Percentiles rank a stretch among this genome's conserved stretches.
These are phyloP conservation scores for Agrotis segetum DNA, from an alignment of 2,888 invertebrate genomes.

Conservation along the genomic window DNA sequence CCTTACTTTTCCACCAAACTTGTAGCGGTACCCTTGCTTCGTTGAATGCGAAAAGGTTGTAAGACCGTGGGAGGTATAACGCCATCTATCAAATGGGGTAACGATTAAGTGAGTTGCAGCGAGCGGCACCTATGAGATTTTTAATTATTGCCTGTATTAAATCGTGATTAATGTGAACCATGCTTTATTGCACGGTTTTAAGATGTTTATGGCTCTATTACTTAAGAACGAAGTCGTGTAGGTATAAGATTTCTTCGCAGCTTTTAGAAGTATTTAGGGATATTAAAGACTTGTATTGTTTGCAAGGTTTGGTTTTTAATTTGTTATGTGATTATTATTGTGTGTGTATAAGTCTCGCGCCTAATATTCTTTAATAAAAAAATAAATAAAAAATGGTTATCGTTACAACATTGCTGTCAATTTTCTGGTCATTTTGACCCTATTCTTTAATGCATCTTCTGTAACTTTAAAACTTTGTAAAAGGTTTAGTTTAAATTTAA, in stretches of 20 bases:
- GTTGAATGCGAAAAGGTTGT: constrained; percentile 76
- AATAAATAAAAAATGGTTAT: background rate
- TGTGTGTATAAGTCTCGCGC: too few species aligned
- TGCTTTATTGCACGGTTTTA: constrained; percentile 72
- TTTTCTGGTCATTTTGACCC: background rate
- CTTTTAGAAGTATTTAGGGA: background rate
- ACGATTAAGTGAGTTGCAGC: constrained; percentile 86
- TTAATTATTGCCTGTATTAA: constrained; percentile 87
- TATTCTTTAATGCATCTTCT: background rate
- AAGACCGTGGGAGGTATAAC: constrained; percentile 70
- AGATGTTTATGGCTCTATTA: constrained; percentile 64
- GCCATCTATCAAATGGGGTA: constrained; percentile 86
- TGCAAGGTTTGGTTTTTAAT: background rate
- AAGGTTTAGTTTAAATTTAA: too few species aligned
- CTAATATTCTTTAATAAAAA: too few species aligned
- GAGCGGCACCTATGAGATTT: constrained; percentile 84
- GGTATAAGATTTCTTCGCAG: constrained; percentile 12
- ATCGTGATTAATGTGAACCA: constrained; percentile 80
- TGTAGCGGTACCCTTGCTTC: constrained; percentile 11
- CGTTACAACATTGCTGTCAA: too few species aligned
- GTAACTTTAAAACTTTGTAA: too few species aligned
- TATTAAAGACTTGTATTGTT: background rate
- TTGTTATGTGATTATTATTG: too few species aligned
- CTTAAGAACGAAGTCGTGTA: constrained; percentile 46
- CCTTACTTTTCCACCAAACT: constrained; percentile 15